phyloP scores from a whole-genome alignment of 2,113 vertebrate genomes.

The Calyptomena viridis region DNA sequence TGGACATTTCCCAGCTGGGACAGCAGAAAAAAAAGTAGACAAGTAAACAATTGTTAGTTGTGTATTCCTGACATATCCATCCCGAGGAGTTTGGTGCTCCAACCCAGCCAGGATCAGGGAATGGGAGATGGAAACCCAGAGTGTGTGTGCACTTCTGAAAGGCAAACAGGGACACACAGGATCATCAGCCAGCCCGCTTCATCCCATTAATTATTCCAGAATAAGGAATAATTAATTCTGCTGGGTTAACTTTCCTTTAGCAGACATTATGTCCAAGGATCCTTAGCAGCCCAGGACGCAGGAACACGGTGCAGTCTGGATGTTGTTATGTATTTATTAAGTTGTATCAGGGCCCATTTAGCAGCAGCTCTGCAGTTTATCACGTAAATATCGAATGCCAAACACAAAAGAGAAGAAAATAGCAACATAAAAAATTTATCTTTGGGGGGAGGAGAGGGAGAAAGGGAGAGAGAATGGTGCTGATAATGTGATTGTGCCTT shows the following conservation, averaged over 20 bases:
- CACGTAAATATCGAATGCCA: constrained; percentile 68
- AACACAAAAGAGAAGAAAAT: constrained; percentile 70
- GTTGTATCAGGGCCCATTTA: constrained; percentile 69
- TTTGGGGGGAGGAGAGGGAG: constrained; percentile 43
- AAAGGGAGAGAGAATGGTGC: constrained; percentile 46
- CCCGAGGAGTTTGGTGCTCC: background rate
- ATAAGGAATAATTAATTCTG: background rate
- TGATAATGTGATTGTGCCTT: constrained; percentile 69
- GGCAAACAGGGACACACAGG: background rate
- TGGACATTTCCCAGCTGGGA: background rate
- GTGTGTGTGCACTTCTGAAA: background rate
- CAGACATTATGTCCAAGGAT: constrained; percentile 8
- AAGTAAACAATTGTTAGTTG: background rate
- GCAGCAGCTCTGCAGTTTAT: constrained; percentile 68
- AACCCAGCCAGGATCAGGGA: background rate
- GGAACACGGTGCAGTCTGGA: constrained; percentile 14
- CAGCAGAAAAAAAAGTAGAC: background rate
- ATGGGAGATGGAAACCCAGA: background rate
- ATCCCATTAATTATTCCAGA: background rate
- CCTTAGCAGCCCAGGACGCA: constrained; percentile 31
- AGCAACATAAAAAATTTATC: constrained; percentile 75
- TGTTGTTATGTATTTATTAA: constrained; percentile 69
- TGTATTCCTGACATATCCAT: background rate
- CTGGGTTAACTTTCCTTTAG: background rate
- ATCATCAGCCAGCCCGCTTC: background rate